Evolutionary conservation across 2,113 vertebrate genomes (phyloP).

Genomic region (Onychorhynchus coronatus): DNA sequence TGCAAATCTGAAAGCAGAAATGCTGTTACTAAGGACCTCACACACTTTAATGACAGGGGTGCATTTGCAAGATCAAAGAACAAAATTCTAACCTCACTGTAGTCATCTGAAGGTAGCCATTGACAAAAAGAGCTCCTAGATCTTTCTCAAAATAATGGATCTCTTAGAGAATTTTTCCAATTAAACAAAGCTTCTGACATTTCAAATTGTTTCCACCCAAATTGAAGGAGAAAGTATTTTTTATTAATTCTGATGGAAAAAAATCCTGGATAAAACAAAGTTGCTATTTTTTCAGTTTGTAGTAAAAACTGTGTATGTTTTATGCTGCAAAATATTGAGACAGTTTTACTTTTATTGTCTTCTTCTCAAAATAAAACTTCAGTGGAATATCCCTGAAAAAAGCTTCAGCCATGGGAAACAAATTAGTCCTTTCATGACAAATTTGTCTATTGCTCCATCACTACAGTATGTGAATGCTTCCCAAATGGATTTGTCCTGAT

Average conservation of each 20-base stretch:
- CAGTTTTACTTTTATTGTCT: neutral
- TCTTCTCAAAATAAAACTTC: neutral
- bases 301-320: neutral
- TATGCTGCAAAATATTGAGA: neutral
- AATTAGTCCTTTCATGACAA: neutral
- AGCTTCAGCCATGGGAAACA: neutral
- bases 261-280: neutral
- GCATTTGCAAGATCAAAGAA: constrained; percentile 16
- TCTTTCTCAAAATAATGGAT: neutral
- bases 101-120: neutral
- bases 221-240: neutral
- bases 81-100: neutral
- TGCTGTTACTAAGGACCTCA: neutral
- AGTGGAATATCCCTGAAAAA: neutral
- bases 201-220: neutral
- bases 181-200: neutral
- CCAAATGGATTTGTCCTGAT: neutral
- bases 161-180: neutral
- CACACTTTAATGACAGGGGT: neutral
- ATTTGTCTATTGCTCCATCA: neutral
- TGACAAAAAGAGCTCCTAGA: neutral
- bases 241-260: neutral
- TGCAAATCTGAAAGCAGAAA: constrained; percentile 23
- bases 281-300: neutral
- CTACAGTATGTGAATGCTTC: neutral